Evolutionary conservation across 2,797 vertebrate genomes (phyloP).

Genomic region (Typhlichthys eigenmanni): DNA sequence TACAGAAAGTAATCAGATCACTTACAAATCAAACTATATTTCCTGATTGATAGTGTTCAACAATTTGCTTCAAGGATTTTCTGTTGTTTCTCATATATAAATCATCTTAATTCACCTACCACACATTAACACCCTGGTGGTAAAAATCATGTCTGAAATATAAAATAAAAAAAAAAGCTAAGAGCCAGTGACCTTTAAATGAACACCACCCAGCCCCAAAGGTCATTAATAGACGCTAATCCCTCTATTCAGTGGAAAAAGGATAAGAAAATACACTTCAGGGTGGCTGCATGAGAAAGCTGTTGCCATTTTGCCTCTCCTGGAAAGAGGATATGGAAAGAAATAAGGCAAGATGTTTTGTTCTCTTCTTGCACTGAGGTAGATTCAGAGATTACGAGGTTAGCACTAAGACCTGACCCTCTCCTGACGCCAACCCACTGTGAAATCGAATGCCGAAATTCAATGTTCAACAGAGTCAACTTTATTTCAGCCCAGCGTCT

Average conservation of each 20-base stretch:
- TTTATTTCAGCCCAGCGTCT: conserved; percentile 31
- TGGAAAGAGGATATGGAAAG: conserved; percentile 27
- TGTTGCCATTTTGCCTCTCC: conserved; percentile 13
- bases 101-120: too few relatives aligned
- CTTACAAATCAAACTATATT: too few relatives aligned
- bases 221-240: conserved; percentile 24
- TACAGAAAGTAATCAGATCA: too few relatives aligned
- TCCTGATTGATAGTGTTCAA: too few relatives aligned
- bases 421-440: conserved; percentile 2
- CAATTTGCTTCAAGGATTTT: too few relatives aligned
- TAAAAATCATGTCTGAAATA: conserved; percentile 8
- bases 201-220: conserved; percentile 14
- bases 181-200: conserved; percentile 31
- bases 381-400: conserved; percentile 12
- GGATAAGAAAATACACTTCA: conserved; percentile 28
- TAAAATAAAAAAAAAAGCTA: conserved; percentile 1
- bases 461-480: conserved; percentile 9
- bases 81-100: too few relatives aligned
- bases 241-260: conserved; percentile 17
- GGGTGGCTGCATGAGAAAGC: conserved; percentile 29
- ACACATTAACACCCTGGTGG: neutral
- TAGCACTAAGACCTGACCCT: conserved; percentile 1
- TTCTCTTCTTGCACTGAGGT: conserved; percentile 8
- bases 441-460: conserved; percentile 21
- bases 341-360: conserved; percentile 1